Evolutionary conservation across 2,888 invertebrate genomes (phyloP).

Genomic region (Sinodicranocentrus sp.): DNA sequence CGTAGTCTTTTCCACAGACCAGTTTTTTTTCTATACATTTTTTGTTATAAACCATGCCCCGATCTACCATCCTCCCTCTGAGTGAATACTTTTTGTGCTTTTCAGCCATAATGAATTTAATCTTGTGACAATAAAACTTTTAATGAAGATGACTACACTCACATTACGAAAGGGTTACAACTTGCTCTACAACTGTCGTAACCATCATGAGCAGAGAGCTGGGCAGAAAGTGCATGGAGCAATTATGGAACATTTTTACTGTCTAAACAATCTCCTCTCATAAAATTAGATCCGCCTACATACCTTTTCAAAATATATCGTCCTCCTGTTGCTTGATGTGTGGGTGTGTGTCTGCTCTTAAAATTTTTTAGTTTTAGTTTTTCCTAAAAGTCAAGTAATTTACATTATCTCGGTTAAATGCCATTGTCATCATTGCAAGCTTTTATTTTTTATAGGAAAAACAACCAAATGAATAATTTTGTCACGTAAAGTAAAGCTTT

Average conservation of each 20-base stretch:
- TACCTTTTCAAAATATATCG: background rate
- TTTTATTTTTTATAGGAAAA: too few species aligned
- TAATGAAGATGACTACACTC: conserved; percentile 18
- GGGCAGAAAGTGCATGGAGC: background rate
- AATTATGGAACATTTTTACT: background rate
- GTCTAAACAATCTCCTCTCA: background rate
- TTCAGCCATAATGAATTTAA: conserved; percentile 27
- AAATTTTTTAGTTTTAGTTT: too few species aligned
- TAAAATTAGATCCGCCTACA: background rate
- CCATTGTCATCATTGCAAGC: too few species aligned
- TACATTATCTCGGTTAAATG: too few species aligned
- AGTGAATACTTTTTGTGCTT: too few species aligned
- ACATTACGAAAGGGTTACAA: background rate
- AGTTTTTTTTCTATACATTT: background rate
- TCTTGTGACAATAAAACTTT: conserved; percentile 8
- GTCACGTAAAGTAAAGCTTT: too few species aligned
- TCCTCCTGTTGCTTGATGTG: too few species aligned
- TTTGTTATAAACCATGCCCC: too few species aligned
- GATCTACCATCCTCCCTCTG: too few species aligned
- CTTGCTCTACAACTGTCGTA: conserved; percentile 14
- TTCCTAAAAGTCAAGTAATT: too few species aligned
- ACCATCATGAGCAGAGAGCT: background rate
- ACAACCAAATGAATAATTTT: too few species aligned
- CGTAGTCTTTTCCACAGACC: background rate
- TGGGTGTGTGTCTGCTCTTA: too few species aligned